Evolutionary conservation across 2,113 vertebrate genomes (phyloP), one percentile per base, ranked within the genome.

Genomic region (Tylochromis polylepis): DNA sequence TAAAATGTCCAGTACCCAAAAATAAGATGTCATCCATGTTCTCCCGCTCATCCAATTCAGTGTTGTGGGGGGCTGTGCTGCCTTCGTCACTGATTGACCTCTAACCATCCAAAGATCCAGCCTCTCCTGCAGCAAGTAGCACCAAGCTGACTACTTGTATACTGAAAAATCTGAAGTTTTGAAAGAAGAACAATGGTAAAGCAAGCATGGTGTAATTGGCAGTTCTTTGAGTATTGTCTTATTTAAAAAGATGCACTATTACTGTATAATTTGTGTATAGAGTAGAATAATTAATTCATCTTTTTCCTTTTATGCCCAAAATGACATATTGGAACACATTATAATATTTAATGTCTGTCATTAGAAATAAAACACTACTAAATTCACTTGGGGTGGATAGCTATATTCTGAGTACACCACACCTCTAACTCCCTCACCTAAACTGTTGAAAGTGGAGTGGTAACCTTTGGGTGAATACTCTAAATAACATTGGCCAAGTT

Each of bases 261-360:
- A n/a, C n/a, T n/a, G n/a, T n/a, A 67, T 0, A 38, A 38, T 67
- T 67, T 38, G 34, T 22, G 60, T 22, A n/a, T 65, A 65, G 60
- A 65, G 60, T 65, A 65, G 22, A 38, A 65, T 22, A 65, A 65
- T 65, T 14, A 65, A 65, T 65, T 38, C 2, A 65, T 65, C 34
- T 22, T 65, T 38, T 65, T 38, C 11, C 60, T 67, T 22, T 38
- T 67, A n/a, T 65, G 60, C 34, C 34, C 60, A 22, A 65, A 65
- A 38, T 65, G 2, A 38, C 34, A 65, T 38, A 65, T 65, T 7
- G 20, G 60, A 65, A n/a, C 60, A 5, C 11, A 1, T 38, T 65
- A 38, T 65, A n/a, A n/a, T n/a, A n/a, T n/a, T n/a, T 65, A 38
- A 38, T 65, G 60, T 65, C 60, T 65, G 20, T 65, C 60, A 65